Evolutionary conservation across 2,113 vertebrate genomes (phyloP).

Genomic region (Mobula hypostoma): DNA sequence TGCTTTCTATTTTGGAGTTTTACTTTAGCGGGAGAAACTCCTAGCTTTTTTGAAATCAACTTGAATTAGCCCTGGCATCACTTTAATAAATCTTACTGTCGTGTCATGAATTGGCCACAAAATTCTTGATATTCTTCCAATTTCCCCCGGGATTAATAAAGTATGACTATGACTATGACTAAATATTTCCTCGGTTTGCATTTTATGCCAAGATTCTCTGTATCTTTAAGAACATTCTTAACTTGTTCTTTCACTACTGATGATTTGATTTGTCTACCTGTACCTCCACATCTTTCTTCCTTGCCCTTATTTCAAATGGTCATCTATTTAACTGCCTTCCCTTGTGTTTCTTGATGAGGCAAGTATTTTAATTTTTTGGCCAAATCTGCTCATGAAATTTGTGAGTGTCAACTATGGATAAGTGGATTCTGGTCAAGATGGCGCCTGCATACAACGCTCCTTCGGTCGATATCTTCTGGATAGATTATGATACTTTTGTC

Average conservation of each 20-base stretch:
- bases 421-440: neutral
- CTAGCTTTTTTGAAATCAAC: neutral
- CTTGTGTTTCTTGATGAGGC: neutral
- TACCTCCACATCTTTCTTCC: neutral
- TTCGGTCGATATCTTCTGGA: no score
- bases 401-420: neutral
- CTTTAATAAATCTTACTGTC: neutral
- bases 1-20: neutral
- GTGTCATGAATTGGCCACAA: neutral
- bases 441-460: no score
- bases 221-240: neutral
- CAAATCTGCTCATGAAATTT: neutral
- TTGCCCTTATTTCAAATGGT: neutral
- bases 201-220: neutral
- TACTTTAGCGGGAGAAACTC: neutral
- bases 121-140: neutral
- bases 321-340: neutral
- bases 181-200: neutral
- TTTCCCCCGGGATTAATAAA: no score
- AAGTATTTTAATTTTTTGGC: neutral
- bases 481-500: no score
- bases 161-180: no score
- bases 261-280: neutral
- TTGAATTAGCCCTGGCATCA: neutral
- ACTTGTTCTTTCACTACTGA: neutral